phyloP scores from a whole-genome alignment of 30 jellyfish, hydroid and myxozoan species.

The Hydractinia echinata region DNA sequence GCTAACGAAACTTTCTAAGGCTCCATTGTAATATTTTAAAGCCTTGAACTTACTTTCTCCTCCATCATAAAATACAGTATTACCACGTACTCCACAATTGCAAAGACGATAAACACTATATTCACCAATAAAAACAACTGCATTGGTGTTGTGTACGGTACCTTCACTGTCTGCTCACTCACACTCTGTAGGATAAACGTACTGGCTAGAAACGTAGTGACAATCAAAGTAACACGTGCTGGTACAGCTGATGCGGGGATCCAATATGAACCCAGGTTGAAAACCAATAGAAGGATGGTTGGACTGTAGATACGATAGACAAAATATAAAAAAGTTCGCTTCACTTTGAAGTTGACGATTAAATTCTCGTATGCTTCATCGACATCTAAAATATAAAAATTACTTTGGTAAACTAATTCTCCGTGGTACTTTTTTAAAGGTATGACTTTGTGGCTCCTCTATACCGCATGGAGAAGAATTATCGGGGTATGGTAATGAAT shows the following conservation, averaged over 20 bases:
- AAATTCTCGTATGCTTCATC: neutral
- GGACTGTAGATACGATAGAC: neutral
- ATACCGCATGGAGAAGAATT: no score
- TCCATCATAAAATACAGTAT: neutral
- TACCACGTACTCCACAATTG: neutral
- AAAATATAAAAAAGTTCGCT: neutral
- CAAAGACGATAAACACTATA: neutral
- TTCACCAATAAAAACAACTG: constrained; percentile 14
- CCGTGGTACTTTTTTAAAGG: no score
- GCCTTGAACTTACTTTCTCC: no score
- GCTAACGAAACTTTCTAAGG: no score
- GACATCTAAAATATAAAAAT: neutral
- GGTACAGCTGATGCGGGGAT: constrained; percentile 9
- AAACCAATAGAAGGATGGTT: neutral
- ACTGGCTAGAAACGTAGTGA: neutral
- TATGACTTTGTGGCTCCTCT: no score
- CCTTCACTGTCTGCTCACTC: constrained; percentile 4
- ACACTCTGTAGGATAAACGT: constrained; percentile 5
- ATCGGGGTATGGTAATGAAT: no score
- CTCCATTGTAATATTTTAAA: no score
- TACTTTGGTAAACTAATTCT: neutral
- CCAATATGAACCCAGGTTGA: constrained; percentile 11
- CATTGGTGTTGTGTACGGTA: constrained; percentile 11
- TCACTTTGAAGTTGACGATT: neutral
- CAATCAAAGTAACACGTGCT: constrained; percentile 6